A percentile compares a stretch with the other conserved stretches of the same genome.
Evolutionary conservation across 1,140 invertebrate species (phyloP).

Genomic region (Drosophila simulans): DNA sequence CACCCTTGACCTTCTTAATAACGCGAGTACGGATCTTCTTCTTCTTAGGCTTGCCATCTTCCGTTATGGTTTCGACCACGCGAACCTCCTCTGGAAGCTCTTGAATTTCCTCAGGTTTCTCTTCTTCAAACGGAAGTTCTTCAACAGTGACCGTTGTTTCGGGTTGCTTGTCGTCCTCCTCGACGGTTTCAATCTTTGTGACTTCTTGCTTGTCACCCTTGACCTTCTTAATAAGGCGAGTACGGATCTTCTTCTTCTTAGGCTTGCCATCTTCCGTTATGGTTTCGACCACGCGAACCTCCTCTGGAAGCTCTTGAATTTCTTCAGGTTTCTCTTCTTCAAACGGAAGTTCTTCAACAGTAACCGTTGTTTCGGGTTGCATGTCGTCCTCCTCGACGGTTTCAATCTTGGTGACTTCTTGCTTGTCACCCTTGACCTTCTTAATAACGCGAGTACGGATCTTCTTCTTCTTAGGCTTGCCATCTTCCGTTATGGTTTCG

Average conservation of each 20-base stretch:
- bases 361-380: neutral
- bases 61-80: slow-evolving; percentile 1
- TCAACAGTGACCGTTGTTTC: neutral
- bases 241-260: slow-evolving; percentile 12
- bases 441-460: slow-evolving; percentile 4
- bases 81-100: slow-evolving; percentile 7
- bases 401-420: slow-evolving; percentile 7
- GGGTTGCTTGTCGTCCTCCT: slow-evolving; percentile 2
- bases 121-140: slow-evolving; percentile 3
- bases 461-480: slow-evolving; percentile 4
- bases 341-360: neutral
- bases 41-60: slow-evolving; percentile 66
- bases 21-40: slow-evolving; percentile 59
- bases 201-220: slow-evolving; percentile 11
- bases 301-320: slow-evolving; percentile 8
- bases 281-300: slow-evolving; percentile 4
- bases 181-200: slow-evolving; percentile 6
- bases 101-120: neutral
- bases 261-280: slow-evolving; percentile 2
- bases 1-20: slow-evolving; percentile 61
- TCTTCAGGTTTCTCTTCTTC: neutral
- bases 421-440: slow-evolving; percentile 11
- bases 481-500: neutral
- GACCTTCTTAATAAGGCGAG: slow-evolving; percentile 3
- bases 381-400: slow-evolving; percentile 7